A percentile compares a stretch with the other conserved stretches of the same genome.
These are phyloP conservation scores for Clarias platycephalus DNA, from an alignment of 2,797 vertebrate genomes.

Conservation along the genomic window DNA sequence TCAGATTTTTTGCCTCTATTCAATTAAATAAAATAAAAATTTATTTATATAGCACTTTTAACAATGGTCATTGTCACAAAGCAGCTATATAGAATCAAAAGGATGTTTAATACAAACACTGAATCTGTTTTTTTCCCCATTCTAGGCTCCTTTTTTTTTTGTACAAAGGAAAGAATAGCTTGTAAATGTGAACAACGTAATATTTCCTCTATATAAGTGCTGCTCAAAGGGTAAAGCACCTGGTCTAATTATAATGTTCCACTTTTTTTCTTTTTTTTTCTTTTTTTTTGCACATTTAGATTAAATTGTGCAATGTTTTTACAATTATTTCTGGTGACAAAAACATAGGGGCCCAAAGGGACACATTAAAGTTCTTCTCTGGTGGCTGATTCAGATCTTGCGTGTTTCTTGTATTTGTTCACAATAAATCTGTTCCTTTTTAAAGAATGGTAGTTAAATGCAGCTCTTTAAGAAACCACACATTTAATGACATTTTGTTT, in stretches of 20 bases:
- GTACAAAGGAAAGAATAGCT: slow-evolving; percentile 62
- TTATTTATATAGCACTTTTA: too few species aligned
- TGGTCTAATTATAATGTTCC: not conserved
- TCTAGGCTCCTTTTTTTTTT: not conserved
- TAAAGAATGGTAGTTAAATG: slow-evolving; percentile 71
- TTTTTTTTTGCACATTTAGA: not conserved
- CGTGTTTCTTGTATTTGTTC: slow-evolving; percentile 67
- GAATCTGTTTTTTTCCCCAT: slow-evolving; percentile 57
- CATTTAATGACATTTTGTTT: slow-evolving; percentile 72
- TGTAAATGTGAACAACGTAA: slow-evolving; percentile 28
- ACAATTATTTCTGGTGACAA: slow-evolving; percentile 60
- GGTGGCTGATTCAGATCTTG: slow-evolving; percentile 65
- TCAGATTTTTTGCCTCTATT: slow-evolving; percentile 12
- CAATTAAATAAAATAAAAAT: too few species aligned
- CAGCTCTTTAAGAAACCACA: slow-evolving; percentile 68
- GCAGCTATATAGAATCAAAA: too few species aligned
- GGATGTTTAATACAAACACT: slow-evolving; percentile 32
- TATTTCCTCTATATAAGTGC: slow-evolving; percentile 13
- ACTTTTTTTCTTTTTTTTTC: not conserved
- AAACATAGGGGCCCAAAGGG: slow-evolving; percentile 52
- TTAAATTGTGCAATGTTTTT: slow-evolving; percentile 28
- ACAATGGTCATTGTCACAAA: too few species aligned
- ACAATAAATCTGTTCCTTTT: slow-evolving; percentile 60
- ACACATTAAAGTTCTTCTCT: slow-evolving; percentile 58
- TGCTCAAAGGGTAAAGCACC: not conserved